These are phyloP conservation scores for Parasteatoda lunata DNA, from an alignment of 2,888 invertebrate species.

Conservation along the genomic window DNA sequence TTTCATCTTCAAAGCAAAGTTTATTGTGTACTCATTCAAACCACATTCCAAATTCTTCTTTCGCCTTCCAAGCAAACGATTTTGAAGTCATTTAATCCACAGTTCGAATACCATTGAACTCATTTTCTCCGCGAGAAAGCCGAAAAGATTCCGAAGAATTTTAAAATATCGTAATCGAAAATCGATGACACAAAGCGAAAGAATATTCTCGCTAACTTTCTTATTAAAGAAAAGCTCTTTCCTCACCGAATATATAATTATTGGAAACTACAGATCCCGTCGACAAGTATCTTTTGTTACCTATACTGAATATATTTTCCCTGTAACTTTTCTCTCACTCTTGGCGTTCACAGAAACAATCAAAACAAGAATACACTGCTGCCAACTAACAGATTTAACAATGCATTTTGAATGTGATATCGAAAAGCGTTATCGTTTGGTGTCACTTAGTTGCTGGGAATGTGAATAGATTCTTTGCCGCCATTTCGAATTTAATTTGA, in stretches of 20 bases:
- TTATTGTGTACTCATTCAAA: slow-evolving; percentile 46
- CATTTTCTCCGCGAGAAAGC: slow-evolving; percentile 52
- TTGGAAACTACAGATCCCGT: slow-evolving; percentile 31
- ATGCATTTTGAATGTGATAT: slow-evolving; percentile 52
- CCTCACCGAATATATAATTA: slow-evolving; percentile 42
- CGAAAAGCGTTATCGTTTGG: slow-evolving; percentile 41
- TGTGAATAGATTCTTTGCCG: slow-evolving; percentile 14
- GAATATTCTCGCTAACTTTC: slow-evolving; percentile 49
- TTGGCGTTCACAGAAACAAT: not conserved
- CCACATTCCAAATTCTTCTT: slow-evolving; percentile 49
- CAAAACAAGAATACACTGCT: slow-evolving; percentile 45
- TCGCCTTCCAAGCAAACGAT: slow-evolving; percentile 39
- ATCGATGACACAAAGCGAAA: slow-evolving; percentile 38
- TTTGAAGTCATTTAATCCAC: slow-evolving; percentile 61
- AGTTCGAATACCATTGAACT: slow-evolving; percentile 57
- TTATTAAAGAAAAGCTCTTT: slow-evolving; percentile 46
- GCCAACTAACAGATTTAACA: slow-evolving; percentile 47
- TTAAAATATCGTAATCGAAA: slow-evolving; percentile 65
- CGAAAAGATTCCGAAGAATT: slow-evolving; percentile 56
- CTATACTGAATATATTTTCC: slow-evolving; percentile 5
- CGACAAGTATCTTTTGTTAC: slow-evolving; percentile 47
- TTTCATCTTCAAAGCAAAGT: not conserved
- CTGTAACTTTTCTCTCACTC: slow-evolving; percentile 22
- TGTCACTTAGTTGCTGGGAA: slow-evolving; percentile 1
- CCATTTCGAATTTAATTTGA: not conserved